phyloP scores from a whole-genome alignment of 2,888 invertebrate genomes.

The Drosophila leonis region DNA sequence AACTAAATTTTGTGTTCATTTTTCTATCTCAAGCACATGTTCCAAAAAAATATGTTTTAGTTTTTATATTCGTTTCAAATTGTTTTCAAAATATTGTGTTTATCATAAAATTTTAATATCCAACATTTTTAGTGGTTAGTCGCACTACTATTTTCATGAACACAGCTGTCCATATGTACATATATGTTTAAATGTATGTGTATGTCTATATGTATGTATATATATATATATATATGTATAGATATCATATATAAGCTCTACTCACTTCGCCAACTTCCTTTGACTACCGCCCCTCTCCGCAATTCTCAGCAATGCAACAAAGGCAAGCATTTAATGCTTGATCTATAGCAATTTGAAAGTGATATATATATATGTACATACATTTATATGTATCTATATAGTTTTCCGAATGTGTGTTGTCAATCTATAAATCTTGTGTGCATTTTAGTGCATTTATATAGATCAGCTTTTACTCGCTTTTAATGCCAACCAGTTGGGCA shows the following conservation, averaged over 20 bases:
- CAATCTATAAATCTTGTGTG: not conserved
- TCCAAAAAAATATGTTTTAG: not conserved
- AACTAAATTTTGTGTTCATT: too few species aligned
- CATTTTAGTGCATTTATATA: not conserved
- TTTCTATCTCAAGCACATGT: too few species aligned
- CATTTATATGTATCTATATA: too few species aligned
- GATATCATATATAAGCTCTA: not conserved
- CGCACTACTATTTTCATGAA: not conserved
- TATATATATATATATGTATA: not conserved
- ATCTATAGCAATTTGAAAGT: not conserved
- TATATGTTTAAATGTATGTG: not conserved
- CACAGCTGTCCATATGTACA: not conserved
- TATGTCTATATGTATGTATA: not conserved
- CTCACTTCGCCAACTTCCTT: not conserved
- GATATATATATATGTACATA: not conserved
- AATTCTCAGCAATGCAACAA: not conserved
- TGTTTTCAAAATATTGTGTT: not conserved
- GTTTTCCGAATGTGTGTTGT: not conserved
- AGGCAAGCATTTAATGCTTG: not conserved
- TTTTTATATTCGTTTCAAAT: not conserved
- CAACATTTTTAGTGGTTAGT: not conserved
- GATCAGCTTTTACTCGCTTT: not conserved
- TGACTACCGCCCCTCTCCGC: not conserved
- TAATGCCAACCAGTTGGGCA: conserved; percentile 9
- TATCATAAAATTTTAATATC: not conserved